Conservation (phyloP, 2,113 vertebrate species). For the Setophaga kirtlandii region DNA sequence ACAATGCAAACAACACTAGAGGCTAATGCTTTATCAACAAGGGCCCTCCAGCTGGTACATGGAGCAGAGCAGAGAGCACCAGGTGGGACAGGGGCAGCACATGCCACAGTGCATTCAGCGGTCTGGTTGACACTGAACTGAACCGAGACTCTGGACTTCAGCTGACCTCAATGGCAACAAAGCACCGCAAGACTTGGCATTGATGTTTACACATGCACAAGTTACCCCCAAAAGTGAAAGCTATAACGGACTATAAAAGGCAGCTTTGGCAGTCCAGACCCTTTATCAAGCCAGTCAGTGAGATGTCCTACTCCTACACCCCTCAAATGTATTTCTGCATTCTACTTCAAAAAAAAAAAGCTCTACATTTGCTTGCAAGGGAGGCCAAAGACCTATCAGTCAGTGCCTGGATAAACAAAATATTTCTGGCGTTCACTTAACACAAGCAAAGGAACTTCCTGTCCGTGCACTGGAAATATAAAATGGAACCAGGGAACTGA, state of each 20-base stretch:
- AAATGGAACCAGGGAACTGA: background rate
- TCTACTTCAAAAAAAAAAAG: background rate
- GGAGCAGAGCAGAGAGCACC: slow-evolving; percentile 48
- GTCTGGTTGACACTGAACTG: background rate
- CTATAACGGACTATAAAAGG: background rate
- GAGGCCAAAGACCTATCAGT: slow-evolving; percentile 34
- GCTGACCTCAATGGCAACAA: background rate
- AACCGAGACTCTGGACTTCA: background rate
- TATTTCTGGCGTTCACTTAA: slow-evolving; percentile 55
- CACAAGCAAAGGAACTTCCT: slow-evolving; percentile 51
- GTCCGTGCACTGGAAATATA: slow-evolving; percentile 12
- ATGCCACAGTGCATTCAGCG: background rate
- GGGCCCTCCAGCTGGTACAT: slow-evolving; percentile 17
- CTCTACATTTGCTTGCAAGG: slow-evolving; percentile 13
- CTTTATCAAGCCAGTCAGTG: background rate
- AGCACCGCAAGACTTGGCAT: background rate
- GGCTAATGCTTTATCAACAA: background rate
- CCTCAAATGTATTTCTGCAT: slow-evolving; percentile 8
- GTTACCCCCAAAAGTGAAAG: background rate
- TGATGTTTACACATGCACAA: background rate
- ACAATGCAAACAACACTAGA: background rate
- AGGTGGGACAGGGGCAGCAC: slow-evolving; percentile 30
- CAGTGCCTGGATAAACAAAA: slow-evolving; percentile 13
- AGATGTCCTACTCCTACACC: background rate
- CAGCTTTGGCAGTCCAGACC: slow-evolving; percentile 9